Conservation (phyloP, 2,113 vertebrate species). For the Ammospiza caudacuta region DNA sequence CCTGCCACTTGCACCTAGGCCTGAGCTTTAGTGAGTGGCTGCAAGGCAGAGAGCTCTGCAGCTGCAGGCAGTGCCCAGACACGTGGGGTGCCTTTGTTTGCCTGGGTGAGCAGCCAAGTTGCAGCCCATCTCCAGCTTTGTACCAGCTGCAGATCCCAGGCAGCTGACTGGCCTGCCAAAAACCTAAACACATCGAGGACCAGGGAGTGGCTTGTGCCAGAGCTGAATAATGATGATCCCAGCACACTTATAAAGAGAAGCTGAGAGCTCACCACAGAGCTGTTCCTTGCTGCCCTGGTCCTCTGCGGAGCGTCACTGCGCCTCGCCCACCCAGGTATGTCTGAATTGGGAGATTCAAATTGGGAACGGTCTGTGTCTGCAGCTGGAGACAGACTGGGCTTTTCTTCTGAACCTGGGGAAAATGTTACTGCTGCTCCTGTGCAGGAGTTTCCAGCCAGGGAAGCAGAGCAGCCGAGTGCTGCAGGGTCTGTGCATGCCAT, state of each 20-base stretch:
- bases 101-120: constrained; percentile 41
- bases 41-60: neutral
- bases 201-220: constrained; percentile 57
- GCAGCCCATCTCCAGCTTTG: constrained; percentile 40
- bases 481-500: neutral
- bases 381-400: neutral
- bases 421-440: accelerated
- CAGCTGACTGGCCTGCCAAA: constrained; percentile 31
- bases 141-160: constrained; percentile 45
- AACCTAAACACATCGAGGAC: neutral
- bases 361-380: neutral
- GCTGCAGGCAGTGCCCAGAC: neutral
- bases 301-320: neutral
- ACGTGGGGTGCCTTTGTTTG: constrained; percentile 8
- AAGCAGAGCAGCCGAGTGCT: neutral
- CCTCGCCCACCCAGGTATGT: neutral
- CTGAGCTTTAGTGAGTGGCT: neutral
- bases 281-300: neutral
- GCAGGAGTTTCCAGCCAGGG: neutral
- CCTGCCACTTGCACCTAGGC: neutral
- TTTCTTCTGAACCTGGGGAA: neutral
- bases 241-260: neutral
- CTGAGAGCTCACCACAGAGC: neutral
- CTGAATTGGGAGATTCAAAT: neutral
- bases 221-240: constrained; percentile 37